These are phyloP conservation scores for Gopherus evgoodei DNA, from an alignment of 2,113 vertebrate species.

Conservation along the genomic window DNA sequence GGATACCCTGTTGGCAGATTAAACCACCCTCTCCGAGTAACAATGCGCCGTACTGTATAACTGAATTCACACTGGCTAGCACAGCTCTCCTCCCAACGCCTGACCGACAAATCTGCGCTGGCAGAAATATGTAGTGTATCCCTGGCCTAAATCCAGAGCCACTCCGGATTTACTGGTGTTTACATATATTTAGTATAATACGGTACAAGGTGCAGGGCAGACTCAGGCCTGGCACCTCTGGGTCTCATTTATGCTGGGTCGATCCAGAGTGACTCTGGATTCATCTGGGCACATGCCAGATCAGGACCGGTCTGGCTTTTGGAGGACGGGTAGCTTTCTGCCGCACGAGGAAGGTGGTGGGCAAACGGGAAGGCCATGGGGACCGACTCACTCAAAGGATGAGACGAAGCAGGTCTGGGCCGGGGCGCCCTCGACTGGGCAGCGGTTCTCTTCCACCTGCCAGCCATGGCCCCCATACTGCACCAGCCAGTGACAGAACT, in stretches of 20 bases:
- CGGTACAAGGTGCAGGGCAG: background rate
- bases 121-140: background rate
- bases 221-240: background rate
- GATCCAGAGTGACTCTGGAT: background rate
- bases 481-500: slow-evolving; percentile 28
- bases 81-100: background rate
- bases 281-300: background rate
- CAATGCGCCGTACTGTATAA: no score
- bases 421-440: background rate
- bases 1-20: background rate
- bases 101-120: background rate
- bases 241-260: background rate
- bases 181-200: background rate
- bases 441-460: slow-evolving; percentile 24
- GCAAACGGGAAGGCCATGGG: background rate
- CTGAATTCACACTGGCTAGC: background rate
- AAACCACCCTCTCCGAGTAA: background rate
- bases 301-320: background rate
- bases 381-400: slow-evolving; percentile 19
- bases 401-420: slow-evolving; percentile 51
- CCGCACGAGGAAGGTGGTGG: background rate
- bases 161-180: background rate
- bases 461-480: slow-evolving; percentile 30
- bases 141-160: background rate
- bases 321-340: background rate